A percentile compares a stretch with the other conserved stretches of the same genome.
Conservation (phyloP, 2,797 vertebrate genomes). For the Okamejei kenojei region DNA sequence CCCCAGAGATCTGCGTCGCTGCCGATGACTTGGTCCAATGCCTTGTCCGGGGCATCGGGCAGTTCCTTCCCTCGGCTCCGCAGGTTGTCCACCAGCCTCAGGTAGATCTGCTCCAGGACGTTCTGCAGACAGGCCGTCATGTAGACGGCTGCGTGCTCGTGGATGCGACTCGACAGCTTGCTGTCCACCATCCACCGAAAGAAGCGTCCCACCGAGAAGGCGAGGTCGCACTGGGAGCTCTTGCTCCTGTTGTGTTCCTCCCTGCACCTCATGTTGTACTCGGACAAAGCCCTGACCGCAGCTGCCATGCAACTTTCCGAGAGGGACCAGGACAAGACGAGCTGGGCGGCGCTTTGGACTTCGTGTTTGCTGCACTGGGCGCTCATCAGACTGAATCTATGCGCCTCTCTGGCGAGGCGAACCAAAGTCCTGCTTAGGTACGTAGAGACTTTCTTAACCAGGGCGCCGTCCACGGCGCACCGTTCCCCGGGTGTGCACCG, state of each 20-base stretch:
- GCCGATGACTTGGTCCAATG: slow-evolving; percentile 65
- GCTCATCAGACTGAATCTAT: slow-evolving; percentile 68
- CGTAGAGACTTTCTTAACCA: slow-evolving; percentile 59
- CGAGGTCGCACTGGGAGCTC: slow-evolving; percentile 63
- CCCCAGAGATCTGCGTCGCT: slow-evolving; percentile 71
- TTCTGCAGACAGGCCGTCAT: slow-evolving; percentile 67
- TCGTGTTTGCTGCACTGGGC: slow-evolving; percentile 70
- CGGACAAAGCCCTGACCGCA: slow-evolving; percentile 64
- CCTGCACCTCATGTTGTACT: slow-evolving; percentile 69
- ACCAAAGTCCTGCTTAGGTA: slow-evolving; percentile 63
- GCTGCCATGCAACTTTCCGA: slow-evolving; percentile 69
- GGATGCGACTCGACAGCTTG: slow-evolving; percentile 64
- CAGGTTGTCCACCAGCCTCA: slow-evolving; percentile 62
- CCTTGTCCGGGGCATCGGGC: slow-evolving; percentile 61
- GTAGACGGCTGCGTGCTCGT: slow-evolving; percentile 72
- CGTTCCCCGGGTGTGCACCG: slow-evolving; percentile 55
- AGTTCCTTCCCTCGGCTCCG: slow-evolving; percentile 52
- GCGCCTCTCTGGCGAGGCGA: slow-evolving; percentile 65
- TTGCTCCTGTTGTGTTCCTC: slow-evolving; percentile 66
- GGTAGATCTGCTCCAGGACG: slow-evolving; percentile 62
- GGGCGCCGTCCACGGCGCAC: slow-evolving; percentile 53
- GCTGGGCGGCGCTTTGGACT: slow-evolving; percentile 66
- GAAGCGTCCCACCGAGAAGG: slow-evolving; percentile 70
- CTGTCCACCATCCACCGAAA: slow-evolving; percentile 76
- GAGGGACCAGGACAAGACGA: slow-evolving; percentile 70